phyloP scores from a whole-genome alignment of 2,113 vertebrate genomes.

The Vulpes ferrilata region DNA sequence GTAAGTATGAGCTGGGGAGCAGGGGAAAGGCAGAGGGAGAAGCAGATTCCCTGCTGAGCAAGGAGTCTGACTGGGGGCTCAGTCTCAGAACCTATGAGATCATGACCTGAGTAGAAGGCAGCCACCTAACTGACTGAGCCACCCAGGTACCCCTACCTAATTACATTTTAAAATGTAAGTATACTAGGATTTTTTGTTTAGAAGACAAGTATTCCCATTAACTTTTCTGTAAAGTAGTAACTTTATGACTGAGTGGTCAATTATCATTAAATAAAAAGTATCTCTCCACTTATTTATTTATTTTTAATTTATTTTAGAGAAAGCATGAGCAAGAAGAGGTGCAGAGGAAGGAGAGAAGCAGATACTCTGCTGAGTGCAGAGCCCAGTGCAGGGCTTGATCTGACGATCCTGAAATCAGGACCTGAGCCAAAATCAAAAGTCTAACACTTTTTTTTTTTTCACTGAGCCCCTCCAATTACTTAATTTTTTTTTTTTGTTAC shows the following conservation, averaged over 20 bases:
- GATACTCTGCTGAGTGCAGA: neutral
- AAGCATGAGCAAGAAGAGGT: neutral
- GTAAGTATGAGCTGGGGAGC: neutral
- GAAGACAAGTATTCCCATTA: constrained; percentile 28
- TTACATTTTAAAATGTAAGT: constrained; percentile 44
- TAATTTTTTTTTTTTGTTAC: too few species aligned
- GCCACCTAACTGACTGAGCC: neutral
- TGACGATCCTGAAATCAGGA: neutral
- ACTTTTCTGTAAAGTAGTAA: constrained; percentile 9
- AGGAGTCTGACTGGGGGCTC: neutral
- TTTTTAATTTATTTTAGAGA: neutral
- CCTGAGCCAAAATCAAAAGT: neutral
- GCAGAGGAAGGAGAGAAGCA: neutral
- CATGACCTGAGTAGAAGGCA: neutral
- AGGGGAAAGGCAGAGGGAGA: neutral
- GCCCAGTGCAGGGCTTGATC: neutral
- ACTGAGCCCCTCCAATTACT: too few species aligned
- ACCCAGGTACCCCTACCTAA: neutral
- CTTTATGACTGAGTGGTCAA: constrained; percentile 20
- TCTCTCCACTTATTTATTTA: neutral
- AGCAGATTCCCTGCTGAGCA: neutral
- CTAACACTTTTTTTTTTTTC: too few species aligned
- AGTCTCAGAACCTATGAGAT: neutral
- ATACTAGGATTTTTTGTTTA: constrained; percentile 21
- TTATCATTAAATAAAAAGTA: constrained; percentile 8